These are phyloP conservation scores for Pomacea maculata DNA, from an alignment of 1,140 invertebrate genomes.

Conservation along the genomic window DNA sequence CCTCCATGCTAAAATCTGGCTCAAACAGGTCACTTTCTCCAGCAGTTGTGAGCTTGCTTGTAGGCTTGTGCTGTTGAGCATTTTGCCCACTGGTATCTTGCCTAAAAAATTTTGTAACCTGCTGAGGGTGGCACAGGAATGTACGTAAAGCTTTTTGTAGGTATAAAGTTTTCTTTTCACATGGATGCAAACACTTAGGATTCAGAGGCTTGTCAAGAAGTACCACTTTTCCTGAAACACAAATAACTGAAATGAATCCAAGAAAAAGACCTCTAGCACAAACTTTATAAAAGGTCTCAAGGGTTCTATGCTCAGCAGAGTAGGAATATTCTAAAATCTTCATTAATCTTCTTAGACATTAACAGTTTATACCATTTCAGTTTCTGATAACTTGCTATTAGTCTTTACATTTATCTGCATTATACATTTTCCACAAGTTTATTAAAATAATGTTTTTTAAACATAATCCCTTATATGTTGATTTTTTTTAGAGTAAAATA, in stretches of 20 bases:
- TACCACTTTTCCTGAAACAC: constrained; percentile 13
- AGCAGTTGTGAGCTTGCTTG: background rate
- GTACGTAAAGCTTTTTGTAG: constrained; percentile 5
- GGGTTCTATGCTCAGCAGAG: too few relatives aligned
- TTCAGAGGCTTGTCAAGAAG: constrained; percentile 23
- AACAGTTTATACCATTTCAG: too few relatives aligned
- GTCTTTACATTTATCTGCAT: too few relatives aligned
- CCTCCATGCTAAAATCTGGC: constrained; percentile 7
- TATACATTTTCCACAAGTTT: too few relatives aligned
- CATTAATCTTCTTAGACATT: too few relatives aligned
- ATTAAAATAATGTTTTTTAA: too few relatives aligned
- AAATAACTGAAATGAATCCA: background rate
- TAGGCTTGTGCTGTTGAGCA: background rate
- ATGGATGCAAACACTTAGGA: background rate
- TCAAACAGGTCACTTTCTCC: constrained; percentile 1
- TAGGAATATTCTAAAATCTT: too few relatives aligned
- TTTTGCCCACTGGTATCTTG: too few relatives aligned
- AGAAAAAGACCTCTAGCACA: too few relatives aligned
- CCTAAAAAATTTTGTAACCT: too few relatives aligned
- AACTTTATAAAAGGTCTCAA: too few relatives aligned
- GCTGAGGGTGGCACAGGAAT: constrained; percentile 10
- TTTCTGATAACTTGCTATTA: too few relatives aligned
- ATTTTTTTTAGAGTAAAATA: background rate
- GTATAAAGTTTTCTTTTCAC: constrained; percentile 12
- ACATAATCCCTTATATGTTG: background rate